Evolutionary conservation across 2,888 invertebrate genomes (phyloP).

Genomic region (Aleiodes testaceus): DNA sequence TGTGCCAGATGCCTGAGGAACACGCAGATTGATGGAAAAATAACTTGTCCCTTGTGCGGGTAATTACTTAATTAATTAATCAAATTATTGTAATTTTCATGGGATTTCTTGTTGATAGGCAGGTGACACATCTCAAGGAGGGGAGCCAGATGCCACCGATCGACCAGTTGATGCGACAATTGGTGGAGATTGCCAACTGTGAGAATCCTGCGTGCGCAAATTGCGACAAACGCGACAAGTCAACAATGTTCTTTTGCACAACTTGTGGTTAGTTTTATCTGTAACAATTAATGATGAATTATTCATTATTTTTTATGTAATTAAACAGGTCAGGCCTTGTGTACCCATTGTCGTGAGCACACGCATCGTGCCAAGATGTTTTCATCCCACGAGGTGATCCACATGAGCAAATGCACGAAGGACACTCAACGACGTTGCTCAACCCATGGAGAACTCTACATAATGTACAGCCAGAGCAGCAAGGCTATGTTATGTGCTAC

Average conservation of each 20-base stretch:
- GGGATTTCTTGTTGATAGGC: constrained; percentile 68
- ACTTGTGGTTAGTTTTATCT: constrained; percentile 77
- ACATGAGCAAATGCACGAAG: constrained; percentile 81
- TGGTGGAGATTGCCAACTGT: constrained; percentile 82
- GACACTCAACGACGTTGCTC: constrained; percentile 82
- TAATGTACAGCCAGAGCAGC: constrained; percentile 82
- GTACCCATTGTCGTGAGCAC: constrained; percentile 80
- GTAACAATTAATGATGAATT: not conserved
- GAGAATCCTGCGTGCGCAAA: constrained; percentile 85
- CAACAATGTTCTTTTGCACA: constrained; percentile 85
- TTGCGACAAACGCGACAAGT: constrained; percentile 81
- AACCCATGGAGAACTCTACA: constrained; percentile 82
- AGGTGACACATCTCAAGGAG: constrained; percentile 78
- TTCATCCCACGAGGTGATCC: constrained; percentile 81
- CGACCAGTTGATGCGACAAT: constrained; percentile 80
- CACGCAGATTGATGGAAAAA: constrained; percentile 77
- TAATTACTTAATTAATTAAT: constrained; percentile 55
- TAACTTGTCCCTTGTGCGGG: constrained; percentile 82
- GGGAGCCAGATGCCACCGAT: constrained; percentile 77
- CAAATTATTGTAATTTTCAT: not conserved
- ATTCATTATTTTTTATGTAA: not conserved
- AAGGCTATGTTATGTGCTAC: constrained; percentile 83
- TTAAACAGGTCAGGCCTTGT: constrained; percentile 81
- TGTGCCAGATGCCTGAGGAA: constrained; percentile 80
- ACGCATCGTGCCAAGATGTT: constrained; percentile 87